A percentile compares a stretch with the other conserved stretches of the same genome.
Evolutionary conservation across 1,140 invertebrate genomes (phyloP).

Genomic region (Babylonia areolata): DNA sequence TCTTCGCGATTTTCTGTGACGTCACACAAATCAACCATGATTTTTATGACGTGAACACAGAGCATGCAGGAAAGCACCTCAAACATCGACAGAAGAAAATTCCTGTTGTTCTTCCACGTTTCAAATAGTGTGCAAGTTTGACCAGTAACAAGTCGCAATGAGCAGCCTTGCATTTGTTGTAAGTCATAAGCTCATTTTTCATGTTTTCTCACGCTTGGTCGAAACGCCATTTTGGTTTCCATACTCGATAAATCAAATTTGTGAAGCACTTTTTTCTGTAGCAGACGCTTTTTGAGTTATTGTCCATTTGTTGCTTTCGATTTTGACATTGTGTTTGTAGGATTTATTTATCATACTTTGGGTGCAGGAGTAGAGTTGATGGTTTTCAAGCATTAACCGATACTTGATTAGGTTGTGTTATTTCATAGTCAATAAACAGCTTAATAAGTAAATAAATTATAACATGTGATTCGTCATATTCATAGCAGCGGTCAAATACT

Average conservation of each 20-base stretch:
- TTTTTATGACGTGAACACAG: conserved; percentile 40
- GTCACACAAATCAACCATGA: conserved; percentile 37
- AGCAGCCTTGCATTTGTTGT: conserved; percentile 61
- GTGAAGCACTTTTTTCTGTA: background rate
- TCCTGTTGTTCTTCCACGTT: background rate
- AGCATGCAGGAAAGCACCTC: conserved; percentile 19
- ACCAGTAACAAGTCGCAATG: conserved; percentile 38
- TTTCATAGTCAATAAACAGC: too few species aligned
- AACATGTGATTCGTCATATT: too few species aligned
- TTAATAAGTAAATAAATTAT: too few species aligned
- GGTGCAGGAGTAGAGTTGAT: background rate
- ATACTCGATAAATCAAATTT: background rate
- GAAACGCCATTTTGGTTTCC: conserved; percentile 43
- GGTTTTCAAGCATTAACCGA: too few species aligned
- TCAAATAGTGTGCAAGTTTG: background rate
- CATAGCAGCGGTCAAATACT: too few species aligned
- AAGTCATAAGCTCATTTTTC: conserved; percentile 28
- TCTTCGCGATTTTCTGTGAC: conserved; percentile 36
- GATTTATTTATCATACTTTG: background rate
- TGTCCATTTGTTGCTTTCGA: too few species aligned
- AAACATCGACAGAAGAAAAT: conserved; percentile 20
- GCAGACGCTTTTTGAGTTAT: conserved; percentile 30
- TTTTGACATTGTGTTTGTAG: background rate
- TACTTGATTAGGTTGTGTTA: too few species aligned
- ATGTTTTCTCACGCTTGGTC: background rate